Base-by-base conservation (phyloP, 2,797 vertebrate genomes). In the Agapornis canus region DNA sequence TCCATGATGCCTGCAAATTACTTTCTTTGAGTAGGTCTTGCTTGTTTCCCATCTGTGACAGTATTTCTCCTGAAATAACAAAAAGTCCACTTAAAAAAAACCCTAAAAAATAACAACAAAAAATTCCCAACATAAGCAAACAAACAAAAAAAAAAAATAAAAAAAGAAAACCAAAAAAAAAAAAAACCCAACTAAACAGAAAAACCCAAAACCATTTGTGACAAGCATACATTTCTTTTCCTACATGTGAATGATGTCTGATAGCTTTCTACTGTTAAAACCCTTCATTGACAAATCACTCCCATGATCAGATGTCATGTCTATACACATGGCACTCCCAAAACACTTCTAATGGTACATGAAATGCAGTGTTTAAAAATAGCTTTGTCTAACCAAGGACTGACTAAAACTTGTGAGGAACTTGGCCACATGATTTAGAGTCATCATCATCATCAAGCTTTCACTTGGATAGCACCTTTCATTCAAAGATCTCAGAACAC, bases 391-490 rank as follows among this genome's bases (percentile, higher is more conserved):
- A 68, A 96, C 63, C 65, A 61, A 94, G 71, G 82, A 57, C 68
- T 25, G 39, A 54, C 37, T 22, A 82, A 85, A 96, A 94, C 60
- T 84, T 77, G 54, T 92, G 90, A 94, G 86, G 83, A 60, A 82
- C 42, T 96, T 95, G 91, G 92, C 82, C 92, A 84, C 16, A 0
- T 64, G 71, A 90, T 89, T 97, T 79, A 57, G 56, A 95, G 75
- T 92, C 91, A 95, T 95, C 92, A 92, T 89, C 92, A 95, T 94
- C 92, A 92, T 61, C 88, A 75, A 68, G 68, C 88, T 89, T 95
- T 94, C 71, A 60, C 68, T 96, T 96, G 95, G 94, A 96, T 95
- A 96, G 89, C 91, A 97, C 91, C 96, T 96, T 96, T 95, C 94
- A 92, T 92, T 94, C 95, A 94, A 96, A 94, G 77, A 95, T 95